These are phyloP conservation scores for Cacatua alba DNA, from an alignment of 2,113 vertebrate genomes.

Conservation along the genomic window DNA sequence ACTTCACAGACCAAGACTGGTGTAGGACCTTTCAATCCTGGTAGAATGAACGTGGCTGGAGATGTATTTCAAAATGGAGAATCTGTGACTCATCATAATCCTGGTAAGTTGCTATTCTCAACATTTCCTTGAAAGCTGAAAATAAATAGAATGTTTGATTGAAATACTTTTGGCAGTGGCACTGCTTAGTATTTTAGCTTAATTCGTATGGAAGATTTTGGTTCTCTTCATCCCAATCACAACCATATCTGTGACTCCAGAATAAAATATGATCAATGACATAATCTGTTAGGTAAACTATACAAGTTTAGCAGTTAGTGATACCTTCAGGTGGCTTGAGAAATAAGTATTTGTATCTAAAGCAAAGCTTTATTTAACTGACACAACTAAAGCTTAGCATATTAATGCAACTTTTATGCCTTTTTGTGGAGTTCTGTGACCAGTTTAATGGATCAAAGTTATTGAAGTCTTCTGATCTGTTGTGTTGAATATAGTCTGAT, in stretches of 20 bases:
- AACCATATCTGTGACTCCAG: not conserved
- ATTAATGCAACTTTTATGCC: not conserved
- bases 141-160: not conserved
- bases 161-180: not conserved
- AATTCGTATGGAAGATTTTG: not conserved
- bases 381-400: not conserved
- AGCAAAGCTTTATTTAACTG: not conserved
- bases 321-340: not conserved
- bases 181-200: not conserved
- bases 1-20: constrained; percentile 84
- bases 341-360: not conserved
- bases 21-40: constrained; percentile 93
- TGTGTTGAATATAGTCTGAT: not conserved
- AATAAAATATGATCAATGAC: not conserved
- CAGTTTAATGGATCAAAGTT: not conserved
- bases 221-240: not conserved
- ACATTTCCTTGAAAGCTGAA: not conserved
- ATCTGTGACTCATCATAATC: constrained; percentile 87
- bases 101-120: constrained; percentile 78
- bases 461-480: not conserved
- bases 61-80: constrained; percentile 96
- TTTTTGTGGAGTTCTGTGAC: not conserved
- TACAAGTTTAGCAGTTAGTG: not conserved
- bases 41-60: constrained; percentile 85
- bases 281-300: not conserved